A percentile compares a stretch with the other conserved stretches of the same genome.
Evolutionary conservation across 2,113 vertebrate species (phyloP).

Genomic region (Fregetta grallaria): DNA sequence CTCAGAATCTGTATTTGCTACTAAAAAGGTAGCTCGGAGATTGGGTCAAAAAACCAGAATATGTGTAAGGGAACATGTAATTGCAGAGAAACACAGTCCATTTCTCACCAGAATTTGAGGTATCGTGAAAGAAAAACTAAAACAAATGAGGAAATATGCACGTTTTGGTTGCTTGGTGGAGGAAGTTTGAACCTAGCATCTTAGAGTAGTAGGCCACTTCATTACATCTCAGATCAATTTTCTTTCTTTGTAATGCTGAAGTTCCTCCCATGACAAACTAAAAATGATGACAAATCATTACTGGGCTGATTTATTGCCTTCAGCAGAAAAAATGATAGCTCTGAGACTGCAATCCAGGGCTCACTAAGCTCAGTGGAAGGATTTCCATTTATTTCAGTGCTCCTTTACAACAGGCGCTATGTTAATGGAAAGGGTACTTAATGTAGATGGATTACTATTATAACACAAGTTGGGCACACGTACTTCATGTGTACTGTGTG

Average conservation of each 20-base stretch:
- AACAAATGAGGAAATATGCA: neutral
- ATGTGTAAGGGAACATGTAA: neutral
- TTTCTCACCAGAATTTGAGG: neutral
- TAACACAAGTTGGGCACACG: neutral
- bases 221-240: neutral
- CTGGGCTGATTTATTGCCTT: neutral
- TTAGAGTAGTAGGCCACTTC: neutral
- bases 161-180: neutral
- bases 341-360: neutral
- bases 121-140: neutral
- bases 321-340: neutral
- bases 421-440: neutral
- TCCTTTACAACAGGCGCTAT: fast-evolving
- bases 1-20: neutral
- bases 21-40: neutral
- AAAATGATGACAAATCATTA: neutral
- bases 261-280: neutral
- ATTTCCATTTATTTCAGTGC: neutral
- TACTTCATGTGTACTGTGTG: neutral
- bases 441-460: neutral
- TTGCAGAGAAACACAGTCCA: neutral
- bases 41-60: fast-evolving
- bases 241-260: neutral
- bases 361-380: neutral
- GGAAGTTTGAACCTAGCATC: neutral